Evolutionary conservation across 2,888 invertebrate genomes (phyloP).

Genomic region (Ophioninae sp.): DNA sequence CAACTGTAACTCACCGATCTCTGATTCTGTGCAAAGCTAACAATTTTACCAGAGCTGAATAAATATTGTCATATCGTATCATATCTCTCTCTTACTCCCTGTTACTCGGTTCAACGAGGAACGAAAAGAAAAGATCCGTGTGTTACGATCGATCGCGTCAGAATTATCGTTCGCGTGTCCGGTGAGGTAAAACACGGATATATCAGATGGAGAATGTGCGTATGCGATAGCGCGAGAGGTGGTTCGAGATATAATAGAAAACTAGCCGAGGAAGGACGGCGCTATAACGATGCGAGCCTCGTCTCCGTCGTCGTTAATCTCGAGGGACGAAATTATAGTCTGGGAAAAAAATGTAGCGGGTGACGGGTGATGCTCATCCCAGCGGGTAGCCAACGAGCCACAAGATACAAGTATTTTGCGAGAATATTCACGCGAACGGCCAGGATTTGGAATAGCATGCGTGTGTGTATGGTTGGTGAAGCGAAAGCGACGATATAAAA

Average conservation of each 20-base stretch:
- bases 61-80: too few relatives aligned
- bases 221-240: constrained; percentile 9
- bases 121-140: constrained; percentile 34
- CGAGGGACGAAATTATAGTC: constrained; percentile 58
- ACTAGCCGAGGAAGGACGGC: constrained; percentile 17
- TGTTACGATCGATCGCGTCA: constrained; percentile 57
- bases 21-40: too few relatives aligned
- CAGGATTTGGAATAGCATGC: constrained; percentile 43
- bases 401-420: constrained; percentile 47
- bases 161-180: constrained; percentile 44
- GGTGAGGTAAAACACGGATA: constrained; percentile 1
- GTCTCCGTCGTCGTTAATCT: constrained; percentile 35
- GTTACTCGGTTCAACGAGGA: constrained; percentile 14
- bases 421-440: constrained; percentile 59
- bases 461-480: constrained; percentile 37
- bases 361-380: constrained; percentile 50
- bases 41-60: too few relatives aligned
- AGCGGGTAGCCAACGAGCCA: constrained; percentile 54
- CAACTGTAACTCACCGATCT: too few relatives aligned
- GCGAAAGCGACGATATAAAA: constrained; percentile 29
- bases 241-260: constrained; percentile 50
- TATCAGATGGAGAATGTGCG: background rate
- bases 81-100: too few relatives aligned
- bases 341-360: constrained; percentile 56
- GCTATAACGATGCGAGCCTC: constrained; percentile 46